Evolutionary conservation across 2,888 invertebrate species (phyloP), one percentile per base, ranked within the genome.

Genomic region (Rhimphoctona megacephalus): DNA sequence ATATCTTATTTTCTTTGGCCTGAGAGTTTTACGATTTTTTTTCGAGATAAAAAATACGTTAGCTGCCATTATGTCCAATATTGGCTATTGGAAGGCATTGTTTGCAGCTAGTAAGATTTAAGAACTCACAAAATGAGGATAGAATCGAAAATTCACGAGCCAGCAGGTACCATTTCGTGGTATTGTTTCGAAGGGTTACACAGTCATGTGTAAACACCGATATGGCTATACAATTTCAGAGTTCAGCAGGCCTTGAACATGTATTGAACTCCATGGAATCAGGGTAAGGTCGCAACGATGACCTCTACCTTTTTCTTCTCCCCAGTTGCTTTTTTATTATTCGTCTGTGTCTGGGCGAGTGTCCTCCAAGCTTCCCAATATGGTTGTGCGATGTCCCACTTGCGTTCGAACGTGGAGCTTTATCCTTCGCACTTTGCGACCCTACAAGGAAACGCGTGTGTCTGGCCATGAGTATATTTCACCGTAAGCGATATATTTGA

Each of bases 211-310:
- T 4, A 25, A 17, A 52, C 22, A 70, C 46, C 30, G 4, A 76
- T 54, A 67, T 36, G 30, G 22, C 19, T 54, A 19, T 64, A 77
- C 25, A 57, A 66, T 57, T n/a, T 46, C 46, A 52, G 57, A 17
- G 46, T 30, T 17, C 64, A 17, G 9, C 7, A 36, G n/a, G 46
- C n/a, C 33, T 79, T 78, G 52, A 46, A 69, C 19, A 43, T 30
- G 22, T 57, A 39, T 70, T 11, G 79, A 70, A 70, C 76, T 39
- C 49, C 39, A 54, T n/a, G 89, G 88, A 93, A 92, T 92, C 92
- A 85, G 92, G 92, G 89, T 93, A 93, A 93, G 93, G 92, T 92
- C 92, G 90, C 86, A 85, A 33, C 85, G 89, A 78, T 90, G 91
- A 92, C 91, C 92, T 92, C 90, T 90, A 79, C 86, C 54, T 54